Evolutionary conservation across 1,140 invertebrate genomes (phyloP), one percentile per base, ranked within the genome.

Genomic region (Euglossa dilemma): DNA sequence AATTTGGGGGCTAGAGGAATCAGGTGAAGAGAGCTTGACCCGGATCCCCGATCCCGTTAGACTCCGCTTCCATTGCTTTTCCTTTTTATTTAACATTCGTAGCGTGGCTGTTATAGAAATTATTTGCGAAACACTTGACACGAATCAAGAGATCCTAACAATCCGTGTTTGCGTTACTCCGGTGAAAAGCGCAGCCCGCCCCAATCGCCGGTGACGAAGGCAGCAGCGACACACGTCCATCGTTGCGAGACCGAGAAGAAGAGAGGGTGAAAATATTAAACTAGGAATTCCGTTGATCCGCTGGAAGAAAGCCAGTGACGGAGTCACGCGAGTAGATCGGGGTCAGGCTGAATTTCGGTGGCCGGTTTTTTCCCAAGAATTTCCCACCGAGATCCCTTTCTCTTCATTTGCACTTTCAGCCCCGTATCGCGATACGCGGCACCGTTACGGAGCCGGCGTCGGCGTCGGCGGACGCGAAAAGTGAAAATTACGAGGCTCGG

Each of bases 401-500:
- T 79, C 77, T 79, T 79, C 77, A 52, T 79, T 79, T 79, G 45
- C 77, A 61, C 67, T 69, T 66, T 79, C 64, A 79, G 70, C 76
- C 36, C 45, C 36, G 12, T 50, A 59, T 45, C 36, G 52, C 23
- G 64, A 78, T 57, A 57, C 59, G 66, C 45, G 7, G 76, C 36
- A 14, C 2, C 63, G 70, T 23, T 36, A 23, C 25, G 47, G 47
- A 11, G 18, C 16, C 36, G 23, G 23, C n/a, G 14, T 7, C 28
- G 28, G 63, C 16, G 23, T 4, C 23, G 16, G 11, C n/a, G 9
- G 20, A 45, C 12, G 25, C 14, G 66, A 28, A 80, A 80, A 80
- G 77, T 72, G 77, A 80, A 80, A 80, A 80, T 80, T 80, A 80
- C 77, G 77, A 72, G 64, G 74, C 64, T 56, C 57, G 57, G 78